Conservation (phyloP, 2,113 vertebrate genomes). For the Protomyctophum bolini region DNA sequence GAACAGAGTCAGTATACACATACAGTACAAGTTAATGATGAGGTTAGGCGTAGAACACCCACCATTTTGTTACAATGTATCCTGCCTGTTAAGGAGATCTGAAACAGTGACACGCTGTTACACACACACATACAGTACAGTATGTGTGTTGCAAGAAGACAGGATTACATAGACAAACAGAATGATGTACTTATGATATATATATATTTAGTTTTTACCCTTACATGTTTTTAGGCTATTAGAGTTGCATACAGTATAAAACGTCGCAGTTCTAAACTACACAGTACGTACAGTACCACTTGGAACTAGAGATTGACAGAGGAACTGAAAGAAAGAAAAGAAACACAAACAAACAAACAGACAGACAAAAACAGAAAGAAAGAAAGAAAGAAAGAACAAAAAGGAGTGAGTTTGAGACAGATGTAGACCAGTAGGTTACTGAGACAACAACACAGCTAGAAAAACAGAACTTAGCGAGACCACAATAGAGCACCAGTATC, state of each 20-base stretch:
- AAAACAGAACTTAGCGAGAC: slow-evolving; percentile 11
- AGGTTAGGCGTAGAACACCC: slow-evolving; percentile 68
- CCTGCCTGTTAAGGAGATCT: slow-evolving; percentile 77
- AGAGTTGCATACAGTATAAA: not conserved
- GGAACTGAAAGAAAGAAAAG: not conserved
- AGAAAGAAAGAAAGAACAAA: not conserved
- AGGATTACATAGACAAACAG: slow-evolving; percentile 43
- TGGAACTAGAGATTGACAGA: not conserved
- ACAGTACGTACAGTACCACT: not conserved
- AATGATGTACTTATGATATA: slow-evolving; percentile 39
- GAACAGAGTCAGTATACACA: slow-evolving; percentile 42
- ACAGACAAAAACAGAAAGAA: not conserved
- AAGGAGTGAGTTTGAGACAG: slow-evolving; percentile 18
- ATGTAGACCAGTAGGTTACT: not conserved
- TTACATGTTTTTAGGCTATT: not conserved
- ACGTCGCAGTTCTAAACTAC: not conserved
- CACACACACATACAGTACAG: slow-evolving; percentile 42
- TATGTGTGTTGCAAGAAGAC: slow-evolving; percentile 50
- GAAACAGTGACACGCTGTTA: slow-evolving; percentile 60
- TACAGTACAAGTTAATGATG: slow-evolving; percentile 35
- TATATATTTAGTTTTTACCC: slow-evolving; percentile 5
- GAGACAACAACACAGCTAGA: slow-evolving; percentile 1
- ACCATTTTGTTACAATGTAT: slow-evolving; percentile 77
- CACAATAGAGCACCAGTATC: slow-evolving; percentile 14
- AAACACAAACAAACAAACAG: slow-evolving; percentile 20